These are phyloP conservation scores for Cheilosia impressa DNA, from an alignment of 2,888 invertebrate genomes.

Conservation along the genomic window DNA sequence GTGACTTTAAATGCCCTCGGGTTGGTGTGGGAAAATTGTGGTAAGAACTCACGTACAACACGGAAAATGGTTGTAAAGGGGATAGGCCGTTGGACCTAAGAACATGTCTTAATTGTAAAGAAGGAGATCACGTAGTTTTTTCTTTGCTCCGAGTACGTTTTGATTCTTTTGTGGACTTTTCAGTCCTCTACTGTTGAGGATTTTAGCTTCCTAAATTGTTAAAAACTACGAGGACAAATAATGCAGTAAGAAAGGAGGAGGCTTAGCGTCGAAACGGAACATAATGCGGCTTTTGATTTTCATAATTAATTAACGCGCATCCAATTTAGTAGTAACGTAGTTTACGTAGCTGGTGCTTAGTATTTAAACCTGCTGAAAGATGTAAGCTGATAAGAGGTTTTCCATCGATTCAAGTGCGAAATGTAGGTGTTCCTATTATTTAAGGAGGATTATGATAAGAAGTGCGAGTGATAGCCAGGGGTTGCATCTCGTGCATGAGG, in stretches of 20 bases:
- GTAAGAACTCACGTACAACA: conserved; percentile 66
- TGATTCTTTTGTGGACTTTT: neutral
- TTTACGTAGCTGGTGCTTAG: no score
- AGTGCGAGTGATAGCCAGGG: no score
- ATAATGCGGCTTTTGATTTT: neutral
- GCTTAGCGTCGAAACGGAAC: neutral
- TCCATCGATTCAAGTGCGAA: no score
- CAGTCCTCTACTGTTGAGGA: conserved; percentile 12
- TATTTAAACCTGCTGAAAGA: no score
- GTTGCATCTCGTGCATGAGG: no score
- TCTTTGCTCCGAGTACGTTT: neutral
- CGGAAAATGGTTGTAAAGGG: conserved; percentile 43
- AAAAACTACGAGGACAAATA: conserved; percentile 36
- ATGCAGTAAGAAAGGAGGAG: conserved; percentile 4
- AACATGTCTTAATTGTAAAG: conserved; percentile 64
- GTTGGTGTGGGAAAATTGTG: conserved; percentile 35
- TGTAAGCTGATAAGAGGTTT: no score
- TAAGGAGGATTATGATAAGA: no score
- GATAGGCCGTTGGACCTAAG: conserved; percentile 19
- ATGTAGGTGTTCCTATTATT: no score
- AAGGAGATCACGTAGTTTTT: conserved; percentile 51
- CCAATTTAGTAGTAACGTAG: neutral
- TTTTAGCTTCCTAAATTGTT: conserved; percentile 5
- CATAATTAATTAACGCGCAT: neutral
- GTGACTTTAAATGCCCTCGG: conserved; percentile 56